Evolutionary conservation across 2,888 invertebrate species (phyloP).

Genomic region (Brachypalpus laphriformis): DNA sequence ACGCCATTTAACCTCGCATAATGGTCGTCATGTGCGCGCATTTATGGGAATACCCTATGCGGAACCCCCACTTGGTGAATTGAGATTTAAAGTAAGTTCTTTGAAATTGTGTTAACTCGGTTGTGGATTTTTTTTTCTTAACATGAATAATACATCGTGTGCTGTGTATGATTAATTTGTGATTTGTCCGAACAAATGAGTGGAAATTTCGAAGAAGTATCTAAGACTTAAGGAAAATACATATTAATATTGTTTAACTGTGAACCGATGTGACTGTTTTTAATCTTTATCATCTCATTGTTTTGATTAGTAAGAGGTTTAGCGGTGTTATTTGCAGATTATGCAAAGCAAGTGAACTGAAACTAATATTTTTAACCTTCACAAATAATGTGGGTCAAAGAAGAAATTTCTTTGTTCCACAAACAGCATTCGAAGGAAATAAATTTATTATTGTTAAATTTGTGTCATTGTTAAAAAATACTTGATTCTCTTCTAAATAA

Average conservation of each 20-base stretch:
- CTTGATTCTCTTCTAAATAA: neutral
- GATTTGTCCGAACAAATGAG: too few species aligned
- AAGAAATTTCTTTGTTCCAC: neutral
- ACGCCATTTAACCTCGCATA: slow-evolving; percentile 84
- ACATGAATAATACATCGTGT: neutral
- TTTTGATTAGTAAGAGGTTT: neutral
- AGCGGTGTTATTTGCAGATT: neutral
- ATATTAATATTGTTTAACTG: neutral
- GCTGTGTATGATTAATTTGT: too few species aligned
- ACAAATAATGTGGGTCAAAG: neutral
- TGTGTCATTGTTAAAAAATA: neutral
- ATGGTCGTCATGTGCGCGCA: slow-evolving; percentile 85
- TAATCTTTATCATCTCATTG: neutral
- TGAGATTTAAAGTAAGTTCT: slow-evolving; percentile 86
- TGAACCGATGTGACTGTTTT: neutral
- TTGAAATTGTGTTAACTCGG: neutral
- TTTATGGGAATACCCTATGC: slow-evolving; percentile 88
- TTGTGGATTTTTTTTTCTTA: neutral
- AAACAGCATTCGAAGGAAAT: neutral
- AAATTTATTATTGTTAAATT: neutral
- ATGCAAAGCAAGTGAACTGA: neutral
- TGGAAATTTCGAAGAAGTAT: neutral
- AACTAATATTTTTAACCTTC: neutral
- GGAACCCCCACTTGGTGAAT: slow-evolving; percentile 85
- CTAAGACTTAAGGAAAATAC: neutral